Base-by-base conservation (phyloP, 2,113 vertebrate genomes). In the Polyodon spathula region DNA sequence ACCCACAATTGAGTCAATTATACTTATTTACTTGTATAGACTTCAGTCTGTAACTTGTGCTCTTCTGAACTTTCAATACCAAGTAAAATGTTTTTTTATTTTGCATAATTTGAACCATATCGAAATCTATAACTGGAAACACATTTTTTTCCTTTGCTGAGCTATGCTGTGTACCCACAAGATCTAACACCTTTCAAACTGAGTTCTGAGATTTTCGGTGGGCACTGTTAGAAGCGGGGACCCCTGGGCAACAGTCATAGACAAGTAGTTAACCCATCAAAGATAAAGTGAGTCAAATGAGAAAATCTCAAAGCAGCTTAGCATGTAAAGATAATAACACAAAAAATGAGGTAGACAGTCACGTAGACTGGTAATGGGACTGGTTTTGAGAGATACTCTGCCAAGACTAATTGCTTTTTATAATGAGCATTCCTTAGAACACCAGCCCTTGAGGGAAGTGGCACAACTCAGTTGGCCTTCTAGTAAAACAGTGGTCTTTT, bases 401-500 rank as follows among this genome's bases (percentile, higher is more conserved):
- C 43, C 15, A 6, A 50, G 48, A n/a, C 48, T 50, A 12, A 50
- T 50, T 12, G 48, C 48, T 50, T 50, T 44, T 50, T 14, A n/a
- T 14, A 50, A 10, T 6, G 6, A 14, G 6, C 6, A 12, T 50
- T 14, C 15, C 48, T n/a, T 50, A 6, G 48, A n/a, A 50, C 12
- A 50, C 48, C 48, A 50, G 14, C 12, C 5, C 48, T n/a, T 4
- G 48, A 50, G 42, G 42, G 12, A 50, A 50, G 5, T 50, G 11
- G 15, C 48, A 50, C 12, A 50, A n/a, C 48, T n/a, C 48, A 50
- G 48, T n/a, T 6, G 8, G 48, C 48, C 9, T 5, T n/a, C 46
- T 50, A 50, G 48, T 50, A 50, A 50, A 50, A 50, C 48, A 50
- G 48, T 50, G 48, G 48, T 50, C 15, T 50, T 50, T 50, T 50